Evolutionary conservation across 2,888 invertebrate genomes (phyloP).

Genomic region (Drosophila seclusa): DNA sequence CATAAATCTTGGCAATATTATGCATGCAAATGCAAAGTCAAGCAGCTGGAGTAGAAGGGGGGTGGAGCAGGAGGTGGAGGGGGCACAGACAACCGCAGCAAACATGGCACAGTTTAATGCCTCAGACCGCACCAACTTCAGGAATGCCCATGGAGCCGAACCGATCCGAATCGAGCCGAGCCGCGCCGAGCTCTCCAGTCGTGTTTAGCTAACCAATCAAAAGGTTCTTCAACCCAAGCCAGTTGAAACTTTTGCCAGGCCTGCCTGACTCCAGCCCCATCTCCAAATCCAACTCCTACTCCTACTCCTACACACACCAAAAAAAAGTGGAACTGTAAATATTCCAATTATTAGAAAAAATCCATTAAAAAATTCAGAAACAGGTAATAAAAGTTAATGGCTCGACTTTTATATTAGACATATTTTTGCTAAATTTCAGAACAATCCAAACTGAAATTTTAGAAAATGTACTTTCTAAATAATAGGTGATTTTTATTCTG

Average conservation of each 20-base stretch:
- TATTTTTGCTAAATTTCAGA: not conserved
- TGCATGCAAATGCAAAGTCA: conserved; percentile 64
- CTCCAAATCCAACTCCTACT: conserved; percentile 3
- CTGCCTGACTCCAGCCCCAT: conserved; percentile 14
- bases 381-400: too few relatives aligned
- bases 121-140: conserved; percentile 72
- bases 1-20: conserved; percentile 80
- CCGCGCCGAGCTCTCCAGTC: conserved; percentile 29
- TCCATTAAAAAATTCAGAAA: not conserved
- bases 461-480: not conserved
- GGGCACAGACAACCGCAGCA: conserved; percentile 26
- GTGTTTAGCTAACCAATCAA: conserved; percentile 78
- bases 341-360: too few relatives aligned
- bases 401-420: not conserved
- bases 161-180: not conserved
- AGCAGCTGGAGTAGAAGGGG: not conserved
- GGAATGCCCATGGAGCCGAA: conserved; percentile 74
- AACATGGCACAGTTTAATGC: conserved; percentile 73
- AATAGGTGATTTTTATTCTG: not conserved
- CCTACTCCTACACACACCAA: not conserved
- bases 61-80: not conserved
- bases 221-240: conserved; percentile 77
- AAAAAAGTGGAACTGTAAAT: not conserved
- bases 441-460: not conserved
- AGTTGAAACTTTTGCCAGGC: conserved; percentile 13